Percentiles rank a stretch among this genome's conserved stretches.
Conservation (phyloP, 2,797 vertebrate species). For the Enteromius trimaculatus region DNA sequence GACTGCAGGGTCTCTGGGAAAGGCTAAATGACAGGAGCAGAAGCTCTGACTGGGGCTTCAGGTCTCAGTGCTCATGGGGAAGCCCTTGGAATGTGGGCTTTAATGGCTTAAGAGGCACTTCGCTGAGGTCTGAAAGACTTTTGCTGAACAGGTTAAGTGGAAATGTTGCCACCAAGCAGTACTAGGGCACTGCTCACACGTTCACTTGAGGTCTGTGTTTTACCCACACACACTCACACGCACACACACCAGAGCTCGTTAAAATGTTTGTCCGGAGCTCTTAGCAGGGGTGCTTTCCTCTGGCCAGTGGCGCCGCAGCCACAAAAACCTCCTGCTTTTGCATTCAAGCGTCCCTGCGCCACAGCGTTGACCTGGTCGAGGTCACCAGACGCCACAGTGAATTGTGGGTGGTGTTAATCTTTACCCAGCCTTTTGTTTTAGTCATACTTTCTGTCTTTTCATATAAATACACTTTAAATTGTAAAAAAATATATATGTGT, state of each 20-base stretch:
- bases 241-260: slow-evolving; percentile 44
- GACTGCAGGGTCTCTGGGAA: slow-evolving; percentile 32
- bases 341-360: slow-evolving; percentile 25
- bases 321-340: slow-evolving; percentile 38
- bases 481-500: too few species aligned
- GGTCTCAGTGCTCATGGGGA: slow-evolving; percentile 34
- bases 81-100: slow-evolving; percentile 19
- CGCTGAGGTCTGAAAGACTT: slow-evolving; percentile 27
- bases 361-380: slow-evolving; percentile 47
- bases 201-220: slow-evolving; percentile 30
- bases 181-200: slow-evolving; percentile 15
- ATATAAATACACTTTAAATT: background rate
- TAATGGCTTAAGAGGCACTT: slow-evolving; percentile 43
- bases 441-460: background rate
- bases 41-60: slow-evolving; percentile 31
- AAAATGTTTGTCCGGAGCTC: slow-evolving; percentile 54
- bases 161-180: slow-evolving; percentile 32
- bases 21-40: slow-evolving; percentile 54
- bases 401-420: slow-evolving; percentile 5
- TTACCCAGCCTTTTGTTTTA: slow-evolving; percentile 5
- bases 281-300: slow-evolving; percentile 45
- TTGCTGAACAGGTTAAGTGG: slow-evolving; percentile 41
- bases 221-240: background rate
- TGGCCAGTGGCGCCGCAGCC: slow-evolving; percentile 31
- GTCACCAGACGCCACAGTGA: slow-evolving; percentile 31